Evolutionary conservation across 1,140 invertebrate genomes (phyloP), one percentile per base, ranked within the genome.

Genomic region (Drosophila jambulina): DNA sequence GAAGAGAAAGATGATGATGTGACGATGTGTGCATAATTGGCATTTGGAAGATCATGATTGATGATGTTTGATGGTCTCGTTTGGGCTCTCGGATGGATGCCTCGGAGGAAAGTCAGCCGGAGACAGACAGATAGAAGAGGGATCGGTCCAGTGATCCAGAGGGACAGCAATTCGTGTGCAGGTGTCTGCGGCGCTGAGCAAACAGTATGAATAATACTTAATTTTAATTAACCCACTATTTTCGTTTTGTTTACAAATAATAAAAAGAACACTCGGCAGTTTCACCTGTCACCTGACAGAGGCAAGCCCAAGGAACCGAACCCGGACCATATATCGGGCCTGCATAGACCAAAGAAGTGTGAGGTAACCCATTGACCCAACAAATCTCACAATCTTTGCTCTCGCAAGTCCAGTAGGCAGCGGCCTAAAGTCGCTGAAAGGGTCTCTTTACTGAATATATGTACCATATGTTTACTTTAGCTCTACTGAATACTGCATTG

Each of bases 131-230:
- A 40, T 13, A 53, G 51, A 54, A 75, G 38, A 42, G 49, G 53
- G 79, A 58, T 60, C 65, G 46, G 46, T 48, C 46, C 57, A 57
- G 61, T 42, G 64, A 46, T 54, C 63, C 75, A 56, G 36, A 77
- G 45, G 64, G 72, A 69, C 62, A 72, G 60, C 83, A 69, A 64
- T 64, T 58, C 82, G 70, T 79, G 75, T 86, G 64, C 79, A 79
- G 80, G 84, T 87, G 80, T 82, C 83, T 75, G 62, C 83, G 84
- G 85, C 84, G 78, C 85, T 88, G 80, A 90, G 74, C 85, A 90
- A 90, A 90, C 85, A 90, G 85, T 90, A 90, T 90, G 85, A 87
- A 90, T 90, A 88, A 90, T 90, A 69, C 85, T 85, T 90, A 90
- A 90, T 90, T 56, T 88, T 90, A 90, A 90, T 88, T 87, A 84